Base-by-base conservation (phyloP, 2,888 invertebrate species). In the Drosophila tripunctata region DNA sequence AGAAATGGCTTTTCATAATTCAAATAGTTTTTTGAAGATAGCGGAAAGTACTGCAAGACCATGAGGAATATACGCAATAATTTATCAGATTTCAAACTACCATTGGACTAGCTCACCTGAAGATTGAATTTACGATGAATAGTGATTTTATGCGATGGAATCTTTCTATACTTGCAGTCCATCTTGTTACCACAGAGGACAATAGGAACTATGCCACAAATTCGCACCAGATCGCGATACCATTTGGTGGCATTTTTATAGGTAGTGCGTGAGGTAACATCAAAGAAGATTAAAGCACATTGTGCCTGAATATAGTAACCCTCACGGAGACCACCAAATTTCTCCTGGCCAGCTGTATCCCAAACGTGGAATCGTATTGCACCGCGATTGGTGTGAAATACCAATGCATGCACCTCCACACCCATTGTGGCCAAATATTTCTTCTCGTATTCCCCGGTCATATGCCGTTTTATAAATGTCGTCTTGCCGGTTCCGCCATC, bases 1-100 rank as follows among this genome's bases (percentile, higher is more conserved):
- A 99, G 93, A 95, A 99, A 99, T 7, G 99, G 99, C 91, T 99
- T 99, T 91, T 99, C 99, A 87, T 99, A 99, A 93, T 99, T 99
- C 94, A 99, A 99, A 93, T 99, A 99, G 83, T 97, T 97, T 92
- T 99, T 99, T 17, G 99, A 99, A 81, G 98, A 98, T 91, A 99
- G 98, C 91, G 99, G 99, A 91, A 99, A 99, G 94, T 99, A 99
- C 97, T 99, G 93, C 43, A 94, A 94, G 3, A 4, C 3, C 3
- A 21, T 0, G 2, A 14, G 15, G 12, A 7, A 19, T 27, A 15
- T 41, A 4, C 7, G 7, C n/a, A 12, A 2, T 2, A 45, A 54
- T 12, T 33, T 7, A 33, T 4, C 5, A 6, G 2, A 7, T 12
- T 7, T 1, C 10, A 14, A 12, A 14, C 8, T 22, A 4, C 10